Base-by-base conservation (phyloP, 2,888 invertebrate species). In the Schizotus pectinicornis region DNA sequence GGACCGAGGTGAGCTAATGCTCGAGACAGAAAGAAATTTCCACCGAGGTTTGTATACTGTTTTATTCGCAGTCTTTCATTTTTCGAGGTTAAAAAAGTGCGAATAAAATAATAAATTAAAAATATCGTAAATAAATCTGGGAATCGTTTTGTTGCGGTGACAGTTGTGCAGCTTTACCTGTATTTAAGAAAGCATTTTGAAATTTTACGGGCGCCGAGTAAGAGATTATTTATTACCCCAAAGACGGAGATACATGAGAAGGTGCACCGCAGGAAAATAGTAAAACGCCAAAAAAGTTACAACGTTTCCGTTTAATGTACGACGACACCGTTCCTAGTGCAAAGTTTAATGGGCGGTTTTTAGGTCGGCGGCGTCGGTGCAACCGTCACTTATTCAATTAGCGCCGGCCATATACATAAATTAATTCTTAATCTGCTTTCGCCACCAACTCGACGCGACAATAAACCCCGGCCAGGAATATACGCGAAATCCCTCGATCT, bases 121-220 rank as follows among this genome's bases (percentile, higher is more conserved):
- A 49, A 56, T 49, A 56, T 55, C 34, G 42, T 49, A 56, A 42
- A 56, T 56, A 56, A 49, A 56, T 56, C 56, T 43, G 14, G 41
- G 11, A 13, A 11, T 22, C 22, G 22, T 22, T 56, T 36, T 49
- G 49, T 53, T 53, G 45, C 53, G 53, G 45, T 46, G 41, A 45
- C 22, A 33, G n/a, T 14, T 42, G 34, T 38, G 11, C 11, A 22
- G 5, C 5, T 50, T 12, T 38, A 51, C 51, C 51, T 43, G 43
- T 34, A 36, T 31, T 38, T 38, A 37, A 48, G 22, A 22, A 36
- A 42, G 22, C 34, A 14, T 8, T 14, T 39, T 33, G 12, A 55
- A 33, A n/a, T 30, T 50, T 50, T 50, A 39, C 13, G 11, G 54
- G 13, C 47, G 32, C 31, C 35, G 38, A 39, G 22, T 22, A 22